Base-by-base conservation (phyloP, 2,113 vertebrate genomes). In the Psettodes erumei region DNA sequence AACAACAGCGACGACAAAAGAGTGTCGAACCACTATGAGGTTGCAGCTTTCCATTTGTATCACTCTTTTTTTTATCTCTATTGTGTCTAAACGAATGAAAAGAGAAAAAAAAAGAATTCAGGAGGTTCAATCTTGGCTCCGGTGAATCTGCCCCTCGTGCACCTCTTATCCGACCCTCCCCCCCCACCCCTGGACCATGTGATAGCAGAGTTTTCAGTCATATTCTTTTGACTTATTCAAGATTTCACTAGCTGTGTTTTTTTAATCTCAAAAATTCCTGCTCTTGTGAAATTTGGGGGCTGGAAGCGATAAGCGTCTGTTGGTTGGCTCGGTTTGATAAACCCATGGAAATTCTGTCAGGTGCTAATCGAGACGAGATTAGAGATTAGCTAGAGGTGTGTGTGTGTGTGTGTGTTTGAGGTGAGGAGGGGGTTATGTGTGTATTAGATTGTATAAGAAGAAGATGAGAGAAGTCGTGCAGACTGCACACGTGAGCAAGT, bases 321-420 rank as follows among this genome's bases (percentile, higher is more conserved):
- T 91, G 90, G 89, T 93, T 93, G 88, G 92, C 88, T 92, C 63
- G 83, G 86, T 90, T 90, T 93, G 93, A 94, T 94, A 94, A 94
- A 94, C 76, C 90, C 93, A 90, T 95, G 94, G 94, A 94, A 94
- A 95, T 93, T 93, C 89, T 94, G 93, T 94, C 94, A 95, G 93
- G 93, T 95, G 94, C 91, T 94, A 94, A 94, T 94, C 94, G 91
- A 92, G 90, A 92, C 88, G 67, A 94, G 93, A 95, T 94, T 94
- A 92, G 88, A 94, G 93, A 94, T 95, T 92, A 92, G 77, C 79
- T 73, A 30, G 32, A 48, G 40, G 60, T 47, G 58, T 63, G 83
- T 78, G 53, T 66, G 65, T 62, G 38, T 64, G 50, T 58, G 72
- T 45, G 66, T 43, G 42, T 58, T 25, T 68, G 82, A 65, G 68